Evolutionary conservation across 2,797 vertebrate genomes (phyloP), one percentile per base, ranked within the genome.

Genomic region (Sphenodon punctatus): DNA sequence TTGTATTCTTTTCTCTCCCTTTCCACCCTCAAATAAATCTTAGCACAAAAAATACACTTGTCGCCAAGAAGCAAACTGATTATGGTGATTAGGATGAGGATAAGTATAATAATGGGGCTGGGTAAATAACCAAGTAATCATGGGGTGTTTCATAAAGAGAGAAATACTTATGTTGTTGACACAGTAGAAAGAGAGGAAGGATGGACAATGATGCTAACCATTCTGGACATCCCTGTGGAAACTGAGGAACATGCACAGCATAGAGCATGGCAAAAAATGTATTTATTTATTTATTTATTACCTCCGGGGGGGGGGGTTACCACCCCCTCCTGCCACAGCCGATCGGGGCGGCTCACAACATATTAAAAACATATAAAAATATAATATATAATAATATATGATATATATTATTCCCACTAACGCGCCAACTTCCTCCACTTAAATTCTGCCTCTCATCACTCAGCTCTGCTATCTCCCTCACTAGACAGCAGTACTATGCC

Each of bases 21-120:
- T n/a, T n/a, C n/a, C n/a, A n/a, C 17, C 66, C 22, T 25, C 68
- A 16, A 2, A 7, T 7, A 0, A 1, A 30, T 3, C 5, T 3
- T 11, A 4, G 7, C 56, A 71, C 56, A 3, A 22, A 45, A 61
- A 46, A n/a, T n/a, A n/a, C 20, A 3, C 49, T 22, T n/a, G 1
- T 5, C 10, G 41, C 67, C 48, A 17, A 70, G 69, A 73, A 55
- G 69, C 12, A 66, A 70, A 39, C 41, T 25, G 5, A 39, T 75
- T 80, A 34, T n/a, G 74, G n/a, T 49, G 6, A n/a, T 64, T 41
- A 43, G 48, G 65, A 73, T 27, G 41, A 30, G 70, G 39, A 43
- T 65, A 23, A 36, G 39, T 46, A 60, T 55, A 66, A 68, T 78
- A 41, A 6, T 13, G 5, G 32, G 56, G 58, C 13, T 23, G 42